Conservation (phyloP, 2,888 invertebrate species). For the Rotaria socialis region DNA sequence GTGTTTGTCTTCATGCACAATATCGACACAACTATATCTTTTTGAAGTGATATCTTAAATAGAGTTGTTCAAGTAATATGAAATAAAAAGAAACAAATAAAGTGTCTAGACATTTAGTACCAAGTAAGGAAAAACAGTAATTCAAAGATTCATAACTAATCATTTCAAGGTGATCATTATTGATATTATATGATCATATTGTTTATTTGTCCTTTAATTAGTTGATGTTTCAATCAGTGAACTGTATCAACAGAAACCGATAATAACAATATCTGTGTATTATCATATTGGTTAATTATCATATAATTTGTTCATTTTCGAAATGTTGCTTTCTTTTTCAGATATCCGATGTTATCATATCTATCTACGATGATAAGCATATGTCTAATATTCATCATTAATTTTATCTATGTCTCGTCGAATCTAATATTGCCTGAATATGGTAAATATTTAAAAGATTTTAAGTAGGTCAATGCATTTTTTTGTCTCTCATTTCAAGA, state of each 20-base stretch:
- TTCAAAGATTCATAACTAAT: too few relatives aligned
- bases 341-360: not conserved
- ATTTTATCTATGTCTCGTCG: not conserved
- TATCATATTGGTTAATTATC: too few relatives aligned
- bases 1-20: too few relatives aligned
- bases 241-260: not conserved
- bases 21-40: not conserved
- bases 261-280: not conserved
- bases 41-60: not conserved
- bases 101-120: not conserved
- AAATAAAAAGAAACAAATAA: not conserved
- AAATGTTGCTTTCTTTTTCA: too few relatives aligned
- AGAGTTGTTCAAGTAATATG: not conserved
- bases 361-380: not conserved
- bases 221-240: not conserved
- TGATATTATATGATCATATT: not conserved
- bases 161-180: too few relatives aligned
- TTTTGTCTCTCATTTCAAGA: not conserved
- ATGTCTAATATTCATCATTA: not conserved
- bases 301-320: too few relatives aligned
- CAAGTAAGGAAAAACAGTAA: not conserved
- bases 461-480: too few relatives aligned
- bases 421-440: constrained; percentile 13
- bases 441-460: not conserved
- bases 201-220: constrained; percentile 6